Evolutionary conservation across 2,113 vertebrate species (phyloP).

Genomic region (Brachionichthys hirsutus): DNA sequence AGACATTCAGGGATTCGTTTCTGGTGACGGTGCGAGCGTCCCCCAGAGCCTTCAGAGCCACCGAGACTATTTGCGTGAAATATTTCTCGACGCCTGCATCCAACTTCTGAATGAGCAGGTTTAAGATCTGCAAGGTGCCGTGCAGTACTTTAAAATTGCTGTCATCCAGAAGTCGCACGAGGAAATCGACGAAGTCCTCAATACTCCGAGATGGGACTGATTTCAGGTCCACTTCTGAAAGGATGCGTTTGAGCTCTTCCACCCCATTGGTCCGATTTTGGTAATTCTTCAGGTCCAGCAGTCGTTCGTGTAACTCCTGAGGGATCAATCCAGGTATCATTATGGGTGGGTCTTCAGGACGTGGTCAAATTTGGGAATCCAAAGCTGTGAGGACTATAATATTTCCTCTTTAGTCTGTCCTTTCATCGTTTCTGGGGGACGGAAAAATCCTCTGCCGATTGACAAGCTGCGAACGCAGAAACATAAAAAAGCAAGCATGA

Average conservation of each 20-base stretch:
- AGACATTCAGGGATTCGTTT: slow-evolving; percentile 81
- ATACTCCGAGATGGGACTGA: slow-evolving; percentile 71
- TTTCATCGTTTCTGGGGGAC: slow-evolving; percentile 52
- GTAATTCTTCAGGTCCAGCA: slow-evolving; percentile 87
- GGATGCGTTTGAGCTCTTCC: slow-evolving; percentile 82
- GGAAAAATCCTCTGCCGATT: slow-evolving; percentile 29
- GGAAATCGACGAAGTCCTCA: slow-evolving; percentile 80
- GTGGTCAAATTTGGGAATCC: slow-evolving; percentile 58
- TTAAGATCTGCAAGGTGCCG: slow-evolving; percentile 82
- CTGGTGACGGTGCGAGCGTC: slow-evolving; percentile 81
- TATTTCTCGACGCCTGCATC: slow-evolving; percentile 72
- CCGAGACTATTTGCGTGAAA: slow-evolving; percentile 75
- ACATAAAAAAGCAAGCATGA: slow-evolving; percentile 7
- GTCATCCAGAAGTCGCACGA: slow-evolving; percentile 81
- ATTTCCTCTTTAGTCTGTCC: slow-evolving; percentile 39
- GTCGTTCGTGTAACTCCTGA: slow-evolving; percentile 82
- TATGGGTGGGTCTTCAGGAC: slow-evolving; percentile 50
- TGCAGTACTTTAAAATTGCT: slow-evolving; percentile 87
- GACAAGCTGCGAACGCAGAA: slow-evolving; percentile 48
- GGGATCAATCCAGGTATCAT: slow-evolving; percentile 86
- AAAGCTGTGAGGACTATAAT: slow-evolving; percentile 44
- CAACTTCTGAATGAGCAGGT: slow-evolving; percentile 81
- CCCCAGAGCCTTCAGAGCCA: slow-evolving; percentile 81
- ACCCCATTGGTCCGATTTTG: slow-evolving; percentile 83
- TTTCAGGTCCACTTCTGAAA: slow-evolving; percentile 74